These are phyloP conservation scores for Tringa solitaria DNA, from an alignment of 2,113 vertebrate species.

Conservation along the genomic window DNA sequence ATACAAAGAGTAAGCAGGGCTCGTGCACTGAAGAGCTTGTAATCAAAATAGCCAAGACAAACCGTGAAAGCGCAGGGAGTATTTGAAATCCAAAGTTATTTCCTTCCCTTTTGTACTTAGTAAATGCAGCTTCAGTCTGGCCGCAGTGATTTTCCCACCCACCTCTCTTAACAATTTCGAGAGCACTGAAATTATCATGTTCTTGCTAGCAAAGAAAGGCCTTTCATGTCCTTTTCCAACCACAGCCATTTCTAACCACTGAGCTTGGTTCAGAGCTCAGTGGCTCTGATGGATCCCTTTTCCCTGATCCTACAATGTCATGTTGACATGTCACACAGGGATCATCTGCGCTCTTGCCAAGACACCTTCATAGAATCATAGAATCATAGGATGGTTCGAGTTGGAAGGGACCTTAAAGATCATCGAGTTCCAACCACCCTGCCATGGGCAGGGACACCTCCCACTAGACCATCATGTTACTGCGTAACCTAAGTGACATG, in stretches of 20 bases:
- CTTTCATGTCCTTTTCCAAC: not conserved
- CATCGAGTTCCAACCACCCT: too few species aligned
- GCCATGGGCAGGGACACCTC: too few species aligned
- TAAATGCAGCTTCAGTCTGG: slow-evolving; percentile 20
- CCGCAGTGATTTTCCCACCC: slow-evolving; percentile 36
- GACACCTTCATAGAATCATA: not conserved
- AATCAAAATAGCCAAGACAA: not conserved
- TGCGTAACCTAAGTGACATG: not conserved
- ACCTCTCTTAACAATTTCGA: slow-evolving; percentile 19
- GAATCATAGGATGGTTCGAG: too few species aligned
- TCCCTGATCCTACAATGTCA: not conserved
- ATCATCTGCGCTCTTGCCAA: accelerated
- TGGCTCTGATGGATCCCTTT: not conserved
- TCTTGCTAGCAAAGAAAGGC: not conserved
- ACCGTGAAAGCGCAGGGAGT: not conserved
- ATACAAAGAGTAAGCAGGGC: not conserved
- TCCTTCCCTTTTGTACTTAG: slow-evolving; percentile 21
- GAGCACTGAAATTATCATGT: slow-evolving; percentile 3
- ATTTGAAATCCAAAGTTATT: slow-evolving; percentile 20
- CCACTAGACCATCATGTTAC: not conserved
- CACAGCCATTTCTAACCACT: not conserved
- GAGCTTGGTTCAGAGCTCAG: not conserved
- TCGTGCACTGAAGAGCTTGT: not conserved
- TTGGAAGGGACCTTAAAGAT: too few species aligned
- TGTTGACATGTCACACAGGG: not conserved